Evolutionary conservation across 2,888 invertebrate genomes (phyloP), one percentile per base, ranked within the genome.

Genomic region (Orthosia gracilis): DNA sequence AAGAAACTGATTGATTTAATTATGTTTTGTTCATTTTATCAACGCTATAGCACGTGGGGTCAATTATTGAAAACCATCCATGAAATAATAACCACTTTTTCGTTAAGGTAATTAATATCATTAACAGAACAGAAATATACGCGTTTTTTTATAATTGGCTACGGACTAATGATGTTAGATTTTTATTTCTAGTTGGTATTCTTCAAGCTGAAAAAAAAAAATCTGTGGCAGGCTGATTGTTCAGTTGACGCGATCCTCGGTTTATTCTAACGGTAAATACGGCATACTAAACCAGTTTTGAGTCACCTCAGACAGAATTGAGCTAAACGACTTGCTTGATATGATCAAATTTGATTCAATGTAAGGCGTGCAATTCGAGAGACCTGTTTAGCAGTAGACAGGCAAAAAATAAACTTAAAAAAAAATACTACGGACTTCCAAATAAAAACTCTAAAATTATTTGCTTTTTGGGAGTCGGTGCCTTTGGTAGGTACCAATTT

Each of bases 21-120:
- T 21, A 50, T 55, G 47, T 61, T 62, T 69, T 13, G 17, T 40
- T 57, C 26, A 69, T 55, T 49, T 23, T 57, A 49, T 57, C 49
- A 57, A 17, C 15, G n/a, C n/a, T n/a, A n/a, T n/a, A n/a, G n/a
- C n/a, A n/a, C n/a, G n/a, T n/a, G n/a, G 17, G 17, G 17, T 15
- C 26, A 71, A 54, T 47, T 9, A 54, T 17, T 21, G 18, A 17
- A 17, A 40, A 59, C n/a, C 21, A 2, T 40, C 12, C 40, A 66
- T 55, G 18, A 18, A 13, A 17, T 40, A 54, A 52, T 65, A 17
- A 40, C 12, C 13, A 4, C 17, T 21, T 12, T 17, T 55, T 18
- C 12, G 31, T 23, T 40, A 21, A 13, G 13, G 3, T 18, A 18
- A 63, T 49, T 13, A 26, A 49, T 40, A 5, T 23, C 3, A 63